Evolutionary conservation across 2,888 invertebrate species (phyloP).

Genomic region (Leptopilina myrica): DNA sequence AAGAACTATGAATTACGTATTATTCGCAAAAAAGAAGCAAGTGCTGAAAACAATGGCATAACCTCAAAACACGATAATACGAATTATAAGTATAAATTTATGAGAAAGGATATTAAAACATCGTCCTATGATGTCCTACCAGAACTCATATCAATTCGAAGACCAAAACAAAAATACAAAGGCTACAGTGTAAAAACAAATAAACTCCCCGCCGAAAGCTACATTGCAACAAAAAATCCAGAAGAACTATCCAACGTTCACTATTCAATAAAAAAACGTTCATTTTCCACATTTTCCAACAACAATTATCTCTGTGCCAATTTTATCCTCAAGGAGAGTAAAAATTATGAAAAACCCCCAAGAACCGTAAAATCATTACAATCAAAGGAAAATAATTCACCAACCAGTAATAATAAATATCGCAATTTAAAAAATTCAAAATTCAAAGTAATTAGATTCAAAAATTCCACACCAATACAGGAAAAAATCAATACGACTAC

Average conservation of each 20-base stretch:
- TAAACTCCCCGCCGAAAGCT: neutral
- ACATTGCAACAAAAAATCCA: no score
- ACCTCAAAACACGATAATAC: neutral
- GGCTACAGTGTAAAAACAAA: neutral
- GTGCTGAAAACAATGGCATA: neutral
- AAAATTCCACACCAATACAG: neutral
- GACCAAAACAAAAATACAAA: neutral
- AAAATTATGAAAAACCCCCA: neutral
- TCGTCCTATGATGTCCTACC: neutral
- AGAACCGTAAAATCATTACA: neutral
- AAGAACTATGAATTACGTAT: neutral
- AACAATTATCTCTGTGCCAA: neutral
- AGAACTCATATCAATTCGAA: neutral
- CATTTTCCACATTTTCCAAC: conserved; percentile 3
- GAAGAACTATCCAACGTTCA: neutral
- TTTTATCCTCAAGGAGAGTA: neutral
- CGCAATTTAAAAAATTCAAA: neutral
- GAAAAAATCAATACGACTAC: neutral
- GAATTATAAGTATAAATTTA: neutral
- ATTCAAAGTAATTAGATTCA: conserved; percentile 13
- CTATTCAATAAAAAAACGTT: neutral
- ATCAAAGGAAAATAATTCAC: neutral
- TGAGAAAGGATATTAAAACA: neutral
- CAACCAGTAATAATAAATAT: neutral
- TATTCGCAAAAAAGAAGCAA: neutral